These are phyloP conservation scores for Pteropus alecto DNA, from an alignment of 2,113 vertebrate species.

Conservation along the genomic window DNA sequence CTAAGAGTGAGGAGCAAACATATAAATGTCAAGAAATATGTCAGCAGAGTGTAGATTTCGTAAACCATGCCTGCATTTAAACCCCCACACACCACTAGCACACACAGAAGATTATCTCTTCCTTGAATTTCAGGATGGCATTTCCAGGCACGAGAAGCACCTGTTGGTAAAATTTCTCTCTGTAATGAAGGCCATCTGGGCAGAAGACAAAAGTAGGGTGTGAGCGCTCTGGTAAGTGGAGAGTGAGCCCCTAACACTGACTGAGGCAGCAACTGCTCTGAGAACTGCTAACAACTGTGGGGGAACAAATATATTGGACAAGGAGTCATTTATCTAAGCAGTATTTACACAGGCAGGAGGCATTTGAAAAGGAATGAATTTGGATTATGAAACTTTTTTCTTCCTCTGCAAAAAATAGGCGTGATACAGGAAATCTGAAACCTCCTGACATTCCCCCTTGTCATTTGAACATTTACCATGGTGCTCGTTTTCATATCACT, in stretches of 20 bases:
- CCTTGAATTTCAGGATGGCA: constrained; percentile 76
- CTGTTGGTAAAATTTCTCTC: constrained; percentile 74
- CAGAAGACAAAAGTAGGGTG: constrained; percentile 50
- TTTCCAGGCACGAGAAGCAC: constrained; percentile 76
- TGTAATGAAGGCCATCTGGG: constrained; percentile 78
- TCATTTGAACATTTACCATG: constrained; percentile 60
- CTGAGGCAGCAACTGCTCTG: constrained; percentile 66
- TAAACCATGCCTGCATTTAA: not conserved
- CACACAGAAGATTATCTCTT: constrained; percentile 71
- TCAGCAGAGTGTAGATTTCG: not conserved
- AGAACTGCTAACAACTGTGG: constrained; percentile 69
- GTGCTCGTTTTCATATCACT: constrained; percentile 38
- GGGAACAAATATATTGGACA: constrained; percentile 67
- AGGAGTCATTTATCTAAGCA: constrained; percentile 72
- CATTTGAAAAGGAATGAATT: constrained; percentile 35
- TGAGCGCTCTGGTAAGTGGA: constrained; percentile 45
- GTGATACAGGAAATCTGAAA: constrained; percentile 55
- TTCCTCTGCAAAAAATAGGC: constrained; percentile 39
- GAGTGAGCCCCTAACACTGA: constrained; percentile 33
- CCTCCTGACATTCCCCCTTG: constrained; percentile 12
- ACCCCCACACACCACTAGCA: constrained; percentile 20
- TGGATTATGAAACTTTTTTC: constrained; percentile 48
- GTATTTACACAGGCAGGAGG: constrained; percentile 66
- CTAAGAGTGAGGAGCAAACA: not conserved
- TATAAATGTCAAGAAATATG: not conserved